Base-by-base conservation (phyloP, 2,888 invertebrate genomes). In the Esperia sulphurella region DNA sequence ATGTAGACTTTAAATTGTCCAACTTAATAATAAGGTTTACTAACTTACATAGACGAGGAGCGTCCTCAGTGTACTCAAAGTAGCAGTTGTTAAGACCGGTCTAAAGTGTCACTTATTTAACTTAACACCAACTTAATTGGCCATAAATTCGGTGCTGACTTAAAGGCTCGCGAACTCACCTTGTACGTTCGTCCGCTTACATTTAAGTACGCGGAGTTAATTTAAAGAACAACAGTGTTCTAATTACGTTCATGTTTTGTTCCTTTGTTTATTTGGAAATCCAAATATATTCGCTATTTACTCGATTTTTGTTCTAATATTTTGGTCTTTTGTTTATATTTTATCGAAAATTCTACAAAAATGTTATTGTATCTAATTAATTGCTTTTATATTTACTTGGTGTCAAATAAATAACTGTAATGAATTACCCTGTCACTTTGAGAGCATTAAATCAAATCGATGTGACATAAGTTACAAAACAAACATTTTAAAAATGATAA, bases 111-210 rank as follows among this genome's bases (percentile, higher is more conserved):
- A 77, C 79, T 77, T 81, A 82, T 80, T 82, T 79, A 75, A 80
- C 78, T 79, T 83, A 82, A 85, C 83, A 84, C 76, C 71, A 71
- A 73, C 82, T 83, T 87, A 87, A 86, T 86, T 87, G 86, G 82
- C 80, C 71, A 84, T 87, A 86, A 88, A 87, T 87, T 85, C 81
- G 80, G 77, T 76, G 73, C 72, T 74, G 79, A 79, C 79, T 81
- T 79, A 79, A 80, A 81, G 77, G 76, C 76, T 78, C 66, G 68
- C 71, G 68, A 70, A 65, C 67, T 74, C 70, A 71, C 71, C 79
- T 76, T 76, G 74, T 61, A 57, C 54, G 55, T 56, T 59, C 58
- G 35, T 46, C 30, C 14, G 43, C 14, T 60, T 60, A 54, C 63
- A 58, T 59, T 61, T 59, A 59, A 54, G 55, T 56, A 53, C 53